Percentiles rank a stretch among this genome's conserved stretches.
Conservation (phyloP, 37 sponge, comb jelly and placozoan genomes). For the Oopsacas minuta region DNA sequence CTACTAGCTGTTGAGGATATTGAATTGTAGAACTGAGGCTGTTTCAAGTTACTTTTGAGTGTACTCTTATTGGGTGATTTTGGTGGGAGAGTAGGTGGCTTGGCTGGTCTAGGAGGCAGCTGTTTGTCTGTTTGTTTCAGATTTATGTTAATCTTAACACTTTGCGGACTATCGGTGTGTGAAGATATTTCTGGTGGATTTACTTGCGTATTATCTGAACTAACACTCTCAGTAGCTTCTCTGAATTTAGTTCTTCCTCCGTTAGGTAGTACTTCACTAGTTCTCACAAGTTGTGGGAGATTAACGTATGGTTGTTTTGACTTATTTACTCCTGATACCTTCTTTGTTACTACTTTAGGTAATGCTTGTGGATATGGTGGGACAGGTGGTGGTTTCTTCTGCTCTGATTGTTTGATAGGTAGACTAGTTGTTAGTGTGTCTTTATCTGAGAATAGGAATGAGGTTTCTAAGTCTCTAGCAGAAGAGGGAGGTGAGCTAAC, state of each 20-base stretch:
- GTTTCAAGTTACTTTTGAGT: not conserved
- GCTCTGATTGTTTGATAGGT: not conserved
- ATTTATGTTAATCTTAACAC: not conserved
- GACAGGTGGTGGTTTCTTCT: not conserved
- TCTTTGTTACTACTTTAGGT: not conserved
- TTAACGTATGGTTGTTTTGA: not conserved
- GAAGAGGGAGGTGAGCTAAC: not conserved
- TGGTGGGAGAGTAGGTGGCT: not conserved
- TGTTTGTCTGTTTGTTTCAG: not conserved
- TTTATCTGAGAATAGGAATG: slow-evolving; percentile 5
- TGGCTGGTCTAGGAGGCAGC: not conserved
- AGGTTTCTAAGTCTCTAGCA: not conserved
- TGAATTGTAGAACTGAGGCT: not conserved
- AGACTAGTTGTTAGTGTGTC: not conserved
- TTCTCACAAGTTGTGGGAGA: not conserved
- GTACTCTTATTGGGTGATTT: not conserved
- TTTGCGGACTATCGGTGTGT: not conserved
- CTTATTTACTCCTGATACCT: not conserved
- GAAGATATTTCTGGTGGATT: not conserved
- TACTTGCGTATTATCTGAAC: not conserved
- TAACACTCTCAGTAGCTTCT: not conserved
- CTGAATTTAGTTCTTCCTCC: not conserved
- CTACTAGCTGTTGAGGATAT: not conserved
- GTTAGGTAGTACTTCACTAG: not conserved
- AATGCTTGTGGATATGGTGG: not conserved